A percentile compares a stretch with the other conserved stretches of the same genome.
Conservation (phyloP, 1,140 invertebrate genomes). For the Akabosia matsudoensis region DNA sequence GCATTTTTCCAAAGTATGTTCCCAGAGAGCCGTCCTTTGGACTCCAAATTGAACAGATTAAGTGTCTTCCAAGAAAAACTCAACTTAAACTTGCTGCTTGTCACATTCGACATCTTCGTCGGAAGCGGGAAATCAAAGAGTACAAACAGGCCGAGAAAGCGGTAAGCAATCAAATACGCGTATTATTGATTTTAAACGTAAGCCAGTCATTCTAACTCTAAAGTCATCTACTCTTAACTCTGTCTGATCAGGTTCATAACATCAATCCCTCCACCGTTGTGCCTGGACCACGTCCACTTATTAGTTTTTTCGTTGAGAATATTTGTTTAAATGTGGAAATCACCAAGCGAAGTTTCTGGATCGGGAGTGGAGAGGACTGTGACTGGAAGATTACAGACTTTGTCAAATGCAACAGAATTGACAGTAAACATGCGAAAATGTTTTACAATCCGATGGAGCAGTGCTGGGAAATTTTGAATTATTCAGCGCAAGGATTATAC, state of each 20-base stretch:
- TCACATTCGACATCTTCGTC: neutral
- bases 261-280: neutral
- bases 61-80: neutral
- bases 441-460: neutral
- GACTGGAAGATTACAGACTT: neutral
- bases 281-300: neutral
- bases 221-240: too few species aligned
- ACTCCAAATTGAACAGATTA: neutral
- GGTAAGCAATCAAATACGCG: too few species aligned
- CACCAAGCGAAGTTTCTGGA: neutral
- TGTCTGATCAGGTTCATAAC: neutral
- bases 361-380: neutral
- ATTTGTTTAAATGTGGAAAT: neutral
- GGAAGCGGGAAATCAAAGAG: neutral
- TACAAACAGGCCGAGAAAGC: neutral
- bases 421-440: neutral
- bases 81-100: neutral
- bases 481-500: neutral
- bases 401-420: neutral
- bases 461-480: neutral
- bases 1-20: neutral
- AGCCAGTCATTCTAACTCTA: too few species aligned
- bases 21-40: neutral
- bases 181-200: too few species aligned
- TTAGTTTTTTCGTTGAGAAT: neutral